phyloP scores from a whole-genome alignment of 2,113 vertebrate genomes.

The Genyomyrus donnyi region DNA sequence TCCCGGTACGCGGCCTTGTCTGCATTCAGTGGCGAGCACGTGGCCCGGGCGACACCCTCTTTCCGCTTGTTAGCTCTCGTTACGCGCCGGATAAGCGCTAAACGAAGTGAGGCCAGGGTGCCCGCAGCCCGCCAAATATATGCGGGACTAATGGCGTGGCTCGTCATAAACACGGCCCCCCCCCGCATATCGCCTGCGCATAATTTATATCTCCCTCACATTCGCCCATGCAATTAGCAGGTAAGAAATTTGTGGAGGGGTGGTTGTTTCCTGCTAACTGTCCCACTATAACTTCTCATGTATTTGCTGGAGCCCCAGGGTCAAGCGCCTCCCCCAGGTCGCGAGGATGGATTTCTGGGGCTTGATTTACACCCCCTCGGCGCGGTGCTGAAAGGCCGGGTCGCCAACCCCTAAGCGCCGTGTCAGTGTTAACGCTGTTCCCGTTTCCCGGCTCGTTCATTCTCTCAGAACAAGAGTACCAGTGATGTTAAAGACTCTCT shows the following conservation, averaged over 20 bases:
- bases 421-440: slow-evolving; percentile 30
- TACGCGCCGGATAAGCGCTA: slow-evolving; percentile 49
- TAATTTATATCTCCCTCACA: slow-evolving; percentile 33
- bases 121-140: slow-evolving; percentile 33
- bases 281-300: background rate
- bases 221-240: slow-evolving; percentile 23
- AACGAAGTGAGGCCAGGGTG: slow-evolving; percentile 27
- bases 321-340: background rate
- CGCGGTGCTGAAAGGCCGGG: slow-evolving; percentile 32
- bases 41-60: slow-evolving; percentile 25
- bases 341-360: background rate
- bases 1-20: background rate
- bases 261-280: background rate
- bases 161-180: slow-evolving; percentile 35
- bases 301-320: background rate
- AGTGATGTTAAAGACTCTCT: slow-evolving; percentile 22
- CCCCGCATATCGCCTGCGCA: slow-evolving; percentile 40
- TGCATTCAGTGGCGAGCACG: background rate
- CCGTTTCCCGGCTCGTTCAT: slow-evolving; percentile 21
- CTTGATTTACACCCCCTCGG: slow-evolving; percentile 27
- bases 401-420: slow-evolving; percentile 26
- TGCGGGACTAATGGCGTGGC: slow-evolving; percentile 42
- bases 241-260: background rate
- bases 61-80: slow-evolving; percentile 49
- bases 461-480: slow-evolving; percentile 17